These are phyloP conservation scores for Pelochelys cantorii DNA, from an alignment of 2,797 vertebrate genomes.

Conservation along the genomic window DNA sequence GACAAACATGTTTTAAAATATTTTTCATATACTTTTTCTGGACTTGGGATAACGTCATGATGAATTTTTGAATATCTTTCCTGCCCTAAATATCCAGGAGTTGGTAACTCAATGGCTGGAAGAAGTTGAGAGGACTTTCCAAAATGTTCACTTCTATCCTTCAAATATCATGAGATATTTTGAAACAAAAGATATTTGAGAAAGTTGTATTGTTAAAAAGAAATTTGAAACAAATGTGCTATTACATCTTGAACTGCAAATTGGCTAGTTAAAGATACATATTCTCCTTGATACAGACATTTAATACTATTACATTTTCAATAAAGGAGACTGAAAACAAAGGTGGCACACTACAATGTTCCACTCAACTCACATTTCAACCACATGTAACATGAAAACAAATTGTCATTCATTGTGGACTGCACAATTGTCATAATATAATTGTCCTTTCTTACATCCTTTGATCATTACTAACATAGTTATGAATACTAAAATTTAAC, in stretches of 20 bases:
- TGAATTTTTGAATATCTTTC: neutral
- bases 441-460: accelerated
- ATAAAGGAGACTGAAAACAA: neutral
- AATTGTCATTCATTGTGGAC: neutral
- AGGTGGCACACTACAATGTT: neutral
- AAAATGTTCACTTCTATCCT: neutral
- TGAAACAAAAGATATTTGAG: neutral
- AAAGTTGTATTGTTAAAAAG: neutral
- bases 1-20: neutral
- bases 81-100: neutral
- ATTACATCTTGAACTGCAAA: neutral
- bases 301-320: neutral
- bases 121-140: neutral
- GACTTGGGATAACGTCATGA: neutral
- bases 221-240: neutral
- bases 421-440: accelerated
- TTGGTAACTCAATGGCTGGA: neutral
- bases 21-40: neutral
- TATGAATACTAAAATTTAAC: neutral
- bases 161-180: neutral
- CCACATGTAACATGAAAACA: accelerated
- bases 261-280: neutral
- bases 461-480: neutral
- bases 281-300: neutral
- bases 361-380: neutral